Evolutionary conservation across 2,888 invertebrate species (phyloP).

Genomic region (Polia nebulosa): DNA sequence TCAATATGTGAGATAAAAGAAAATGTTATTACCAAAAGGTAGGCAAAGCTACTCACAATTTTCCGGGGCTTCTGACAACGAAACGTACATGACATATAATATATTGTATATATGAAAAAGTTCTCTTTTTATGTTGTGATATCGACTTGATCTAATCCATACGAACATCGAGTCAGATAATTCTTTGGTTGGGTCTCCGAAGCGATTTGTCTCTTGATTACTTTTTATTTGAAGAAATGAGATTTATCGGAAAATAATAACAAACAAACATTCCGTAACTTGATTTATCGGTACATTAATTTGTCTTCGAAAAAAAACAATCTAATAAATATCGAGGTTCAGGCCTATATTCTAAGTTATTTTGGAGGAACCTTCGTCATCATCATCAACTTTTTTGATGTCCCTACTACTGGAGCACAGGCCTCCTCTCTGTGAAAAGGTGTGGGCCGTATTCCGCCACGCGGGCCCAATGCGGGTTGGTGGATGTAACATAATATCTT

Average conservation of each 20-base stretch:
- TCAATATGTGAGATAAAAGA: slow-evolving; percentile 30
- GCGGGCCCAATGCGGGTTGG: too few relatives aligned
- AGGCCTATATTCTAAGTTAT: too few relatives aligned
- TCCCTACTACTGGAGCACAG: too few relatives aligned
- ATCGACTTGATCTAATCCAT: slow-evolving; percentile 34
- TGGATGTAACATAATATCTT: too few relatives aligned
- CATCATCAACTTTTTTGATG: too few relatives aligned
- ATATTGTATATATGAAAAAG: slow-evolving; percentile 13
- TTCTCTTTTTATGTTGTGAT: slow-evolving; percentile 21
- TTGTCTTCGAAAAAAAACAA: not conserved
- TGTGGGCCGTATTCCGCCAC: too few relatives aligned
- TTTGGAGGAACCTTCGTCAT: too few relatives aligned
- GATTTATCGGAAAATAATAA: slow-evolving; percentile 27
- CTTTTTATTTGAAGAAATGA: slow-evolving; percentile 44
- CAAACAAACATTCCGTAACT: slow-evolving; percentile 3
- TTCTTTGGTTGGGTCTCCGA: slow-evolving; percentile 43
- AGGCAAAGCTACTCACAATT: slow-evolving; percentile 18
- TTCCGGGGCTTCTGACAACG: slow-evolving; percentile 13
- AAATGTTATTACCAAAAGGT: slow-evolving; percentile 32
- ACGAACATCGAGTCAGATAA: slow-evolving; percentile 25
- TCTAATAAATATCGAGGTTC: not conserved
- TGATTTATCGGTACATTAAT: slow-evolving; percentile 5
- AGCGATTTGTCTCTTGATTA: slow-evolving; percentile 35
- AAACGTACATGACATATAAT: not conserved
- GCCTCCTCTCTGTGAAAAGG: too few relatives aligned